Evolutionary conservation across 2,888 invertebrate genomes (phyloP).

Genomic region (Hyppa rectilinea): DNA sequence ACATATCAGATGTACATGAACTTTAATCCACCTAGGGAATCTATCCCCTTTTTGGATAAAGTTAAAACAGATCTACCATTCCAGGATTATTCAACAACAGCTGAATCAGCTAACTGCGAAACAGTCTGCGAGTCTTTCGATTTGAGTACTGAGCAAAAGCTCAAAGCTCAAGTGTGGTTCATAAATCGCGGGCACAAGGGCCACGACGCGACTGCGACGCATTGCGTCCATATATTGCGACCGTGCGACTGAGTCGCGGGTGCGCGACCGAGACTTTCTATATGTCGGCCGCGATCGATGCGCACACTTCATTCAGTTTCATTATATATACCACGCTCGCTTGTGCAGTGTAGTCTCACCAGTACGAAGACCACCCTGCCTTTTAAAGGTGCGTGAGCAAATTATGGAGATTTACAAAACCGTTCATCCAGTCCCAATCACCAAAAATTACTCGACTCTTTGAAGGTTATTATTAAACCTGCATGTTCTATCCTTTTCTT

Average conservation of each 20-base stretch:
- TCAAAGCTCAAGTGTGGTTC: constrained; percentile 9
- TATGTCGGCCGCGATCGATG: constrained; percentile 65
- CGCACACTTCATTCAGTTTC: constrained; percentile 68
- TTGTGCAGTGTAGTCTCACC: not conserved
- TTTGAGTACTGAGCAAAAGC: constrained; percentile 10
- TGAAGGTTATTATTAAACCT: not conserved
- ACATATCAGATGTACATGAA: not conserved
- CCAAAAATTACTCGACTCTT: not conserved
- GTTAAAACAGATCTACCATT: not conserved
- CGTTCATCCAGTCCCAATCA: not conserved
- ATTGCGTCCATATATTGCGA: constrained; percentile 9
- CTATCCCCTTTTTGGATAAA: not conserved
- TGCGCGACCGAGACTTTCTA: constrained; percentile 71
- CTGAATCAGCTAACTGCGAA: not conserved
- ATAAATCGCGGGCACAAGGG: not conserved
- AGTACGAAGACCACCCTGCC: constrained; percentile 11
- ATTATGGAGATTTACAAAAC: not conserved
- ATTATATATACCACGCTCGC: not conserved
- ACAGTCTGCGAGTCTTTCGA: not conserved
- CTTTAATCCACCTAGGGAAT: too few relatives aligned
- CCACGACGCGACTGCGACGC: constrained; percentile 40
- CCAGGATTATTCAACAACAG: not conserved
- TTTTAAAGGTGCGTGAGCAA: not conserved
- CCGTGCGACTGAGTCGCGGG: constrained; percentile 5
- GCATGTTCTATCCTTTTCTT: not conserved